Conservation (phyloP, 2,113 vertebrate species). For the Proteles cristata region DNA sequence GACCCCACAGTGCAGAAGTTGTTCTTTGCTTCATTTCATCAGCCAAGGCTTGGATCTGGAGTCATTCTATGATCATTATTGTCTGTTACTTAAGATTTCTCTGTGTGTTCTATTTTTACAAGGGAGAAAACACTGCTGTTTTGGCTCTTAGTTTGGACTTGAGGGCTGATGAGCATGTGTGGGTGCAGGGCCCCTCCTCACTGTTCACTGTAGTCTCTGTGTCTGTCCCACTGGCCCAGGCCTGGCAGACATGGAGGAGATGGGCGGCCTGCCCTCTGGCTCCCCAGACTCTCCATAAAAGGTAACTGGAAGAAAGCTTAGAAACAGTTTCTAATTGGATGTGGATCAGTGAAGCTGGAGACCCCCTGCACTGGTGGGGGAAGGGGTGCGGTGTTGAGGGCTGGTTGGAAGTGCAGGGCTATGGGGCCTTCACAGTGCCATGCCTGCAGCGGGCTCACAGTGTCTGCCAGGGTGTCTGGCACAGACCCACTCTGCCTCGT, state of each 20-base stretch:
- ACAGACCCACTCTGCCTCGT: not conserved
- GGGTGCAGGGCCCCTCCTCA: not conserved
- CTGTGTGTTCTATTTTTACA: not conserved
- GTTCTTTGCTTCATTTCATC: not conserved
- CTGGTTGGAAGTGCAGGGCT: not conserved
- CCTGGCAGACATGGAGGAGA: not conserved
- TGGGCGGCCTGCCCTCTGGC: not conserved
- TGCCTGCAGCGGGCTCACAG: rapidly evolving
- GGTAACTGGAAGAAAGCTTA: not conserved
- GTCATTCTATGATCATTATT: not conserved
- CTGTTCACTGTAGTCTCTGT: rapidly evolving
- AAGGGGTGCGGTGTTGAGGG: not conserved
- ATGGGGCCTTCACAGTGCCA: rapidly evolving
- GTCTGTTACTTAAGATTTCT: not conserved
- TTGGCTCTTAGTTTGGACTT: not conserved
- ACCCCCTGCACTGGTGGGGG: not conserved
- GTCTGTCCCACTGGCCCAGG: not conserved
- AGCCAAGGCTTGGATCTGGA: not conserved
- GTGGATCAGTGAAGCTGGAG: not conserved
- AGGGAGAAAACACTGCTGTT: not conserved
- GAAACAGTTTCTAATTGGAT: not conserved
- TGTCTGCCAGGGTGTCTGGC: not conserved
- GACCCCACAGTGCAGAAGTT: not conserved
- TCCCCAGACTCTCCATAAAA: not conserved
- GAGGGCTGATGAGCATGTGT: not conserved